Base-by-base conservation (phyloP, 2,113 vertebrate genomes). In the Nansenia antarctica region DNA sequence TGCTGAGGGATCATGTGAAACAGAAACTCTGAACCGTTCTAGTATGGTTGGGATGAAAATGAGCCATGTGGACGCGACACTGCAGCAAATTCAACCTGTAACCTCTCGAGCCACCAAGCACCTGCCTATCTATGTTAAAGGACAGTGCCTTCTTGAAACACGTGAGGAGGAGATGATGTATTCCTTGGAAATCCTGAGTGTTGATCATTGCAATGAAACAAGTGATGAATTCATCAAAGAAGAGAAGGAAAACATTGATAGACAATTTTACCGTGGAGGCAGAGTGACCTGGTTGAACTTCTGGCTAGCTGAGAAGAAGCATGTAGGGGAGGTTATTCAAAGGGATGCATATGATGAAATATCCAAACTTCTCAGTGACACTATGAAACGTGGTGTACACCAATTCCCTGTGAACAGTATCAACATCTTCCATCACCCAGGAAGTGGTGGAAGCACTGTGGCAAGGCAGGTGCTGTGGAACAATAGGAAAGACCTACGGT, bases 381-480 rank as follows among this genome's bases (percentile, higher is more conserved):
- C 80, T 20, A 66, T 92, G 27, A 82, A 15, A 66, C 49, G 47
- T 12, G 86, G 64, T 0, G 0, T 15, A 1, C 69, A 83, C 24
- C 86, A 88, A 15, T 83, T 35, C 5, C 82, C 90, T 0, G 87
- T 94, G 32, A 78, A 74, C 12, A n/a, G n/a, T n/a, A n/a, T n/a
- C n/a, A n/a, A n/a, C n/a, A n/a, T n/a, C n/a, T n/a, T n/a, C n/a
- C n/a, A 86, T 80, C 93, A 94, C 35, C 94, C 94, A 22, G 94
- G 94, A 52, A 95, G 94, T 6, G 94, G 94, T 30, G 94, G 94
- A 62, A 96, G 93, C 75, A 95, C 94, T 59, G 91, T 94, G 27
- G 92, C 93, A 73, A 86, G 92, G 9, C 93, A 95, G 49, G 82
- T 95, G 34, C 82, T 96, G 0, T 96, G 94, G 94, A 93, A 92